Evolutionary conservation across 2,888 invertebrate genomes (phyloP), one percentile per base, ranked within the genome.

Genomic region (Tetheella fluctuosa): DNA sequence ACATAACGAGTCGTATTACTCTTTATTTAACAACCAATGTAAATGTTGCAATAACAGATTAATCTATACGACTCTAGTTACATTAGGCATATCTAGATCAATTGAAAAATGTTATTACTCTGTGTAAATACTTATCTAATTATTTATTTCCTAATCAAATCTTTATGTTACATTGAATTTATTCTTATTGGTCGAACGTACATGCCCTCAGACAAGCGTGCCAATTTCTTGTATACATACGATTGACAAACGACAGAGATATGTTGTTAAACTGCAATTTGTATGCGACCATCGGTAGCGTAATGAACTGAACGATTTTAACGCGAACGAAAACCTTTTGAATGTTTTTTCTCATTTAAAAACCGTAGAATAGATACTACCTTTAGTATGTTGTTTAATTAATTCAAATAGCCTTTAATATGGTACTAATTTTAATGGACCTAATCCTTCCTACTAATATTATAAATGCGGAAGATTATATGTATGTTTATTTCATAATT

Each of bases 241-340:
- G 48, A 55, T 65, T 62, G 63, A 60, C 62, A 57, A 60, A 64
- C 67, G 57, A 59, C 48, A 52, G 52, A 63, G 72, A 73, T 75
- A 68, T 64, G 62, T 57, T 68, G 69, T 48, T 79, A 85, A 84
- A 69, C 74, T 73, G 81, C 83, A 84, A 88, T 88, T 86, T 87
- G 86, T 86, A 86, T 83, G 83, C 88, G 64, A 61, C 59, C 57
- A 63, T 54, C 60, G 39, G 58, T 42, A 54, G 59, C 68, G 66
- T 74, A 79, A 78, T 77, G 73, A 78, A 67, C 63, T 56, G 7
- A 62, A 62, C 60, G 61, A 73, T 71, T 79, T 79, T 76, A 78
- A 71, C 71, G 69, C 68, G 67, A 68, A 65, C 69, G 48, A 48
- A 42, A 59, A 61, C 66, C 60, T 65, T 61, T 67, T 63, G 68